A percentile compares a stretch with the other conserved stretches of the same genome.
phyloP scores from a whole-genome alignment of 1,140 invertebrate species.

The Acyrthosiphon pisum region DNA sequence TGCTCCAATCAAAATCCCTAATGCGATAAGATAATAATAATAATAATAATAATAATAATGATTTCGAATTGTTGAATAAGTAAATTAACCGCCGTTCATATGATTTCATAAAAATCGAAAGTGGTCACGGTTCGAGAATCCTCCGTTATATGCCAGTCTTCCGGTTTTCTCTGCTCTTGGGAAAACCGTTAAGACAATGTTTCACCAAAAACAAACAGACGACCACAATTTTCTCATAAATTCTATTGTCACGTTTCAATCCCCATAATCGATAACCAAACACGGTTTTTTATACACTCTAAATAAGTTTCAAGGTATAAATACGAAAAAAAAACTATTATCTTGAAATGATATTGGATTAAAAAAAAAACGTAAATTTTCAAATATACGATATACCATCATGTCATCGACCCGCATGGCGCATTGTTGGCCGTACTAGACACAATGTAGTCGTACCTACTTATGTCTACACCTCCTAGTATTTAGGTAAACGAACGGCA shows the following conservation, averaged over 20 bases:
- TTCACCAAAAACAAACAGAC: neutral
- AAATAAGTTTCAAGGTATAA: neutral
- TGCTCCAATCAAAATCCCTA: neutral
- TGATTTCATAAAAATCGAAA: conserved; percentile 52
- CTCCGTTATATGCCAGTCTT: conserved; percentile 20
- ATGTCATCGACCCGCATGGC: neutral
- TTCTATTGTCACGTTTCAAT: neutral
- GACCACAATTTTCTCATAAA: neutral
- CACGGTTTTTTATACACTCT: neutral
- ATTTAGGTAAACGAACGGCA: neutral
- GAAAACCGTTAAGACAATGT: conserved; percentile 37
- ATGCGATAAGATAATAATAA: neutral
- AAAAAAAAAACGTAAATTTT: neutral
- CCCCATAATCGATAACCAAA: neutral
- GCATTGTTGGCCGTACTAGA: neutral
- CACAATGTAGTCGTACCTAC: neutral
- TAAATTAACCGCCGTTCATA: neutral
- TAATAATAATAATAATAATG: neutral
- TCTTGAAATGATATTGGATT: neutral
- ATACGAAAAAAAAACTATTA: conserved; percentile 14
- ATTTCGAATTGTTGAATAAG: conserved; percentile 17
- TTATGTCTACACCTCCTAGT: neutral
- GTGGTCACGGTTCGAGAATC: conserved; percentile 50
- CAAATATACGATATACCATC: neutral
- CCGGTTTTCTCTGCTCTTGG: conserved; percentile 51